These are phyloP conservation scores for Eueremaeus valkanovi DNA, from an alignment of 2,888 invertebrate species.

Conservation along the genomic window DNA sequence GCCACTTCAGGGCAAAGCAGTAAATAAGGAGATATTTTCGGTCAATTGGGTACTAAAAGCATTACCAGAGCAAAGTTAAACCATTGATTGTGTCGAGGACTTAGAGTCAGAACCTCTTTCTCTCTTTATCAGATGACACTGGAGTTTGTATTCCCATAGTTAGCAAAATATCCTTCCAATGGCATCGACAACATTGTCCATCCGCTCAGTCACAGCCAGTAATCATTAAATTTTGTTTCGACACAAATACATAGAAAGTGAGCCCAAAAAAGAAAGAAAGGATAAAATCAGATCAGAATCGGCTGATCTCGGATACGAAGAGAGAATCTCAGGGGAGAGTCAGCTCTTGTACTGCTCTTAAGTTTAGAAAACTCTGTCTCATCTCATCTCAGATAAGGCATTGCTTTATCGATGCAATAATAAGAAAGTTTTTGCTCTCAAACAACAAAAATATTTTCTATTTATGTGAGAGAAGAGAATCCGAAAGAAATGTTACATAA, in stretches of 20 bases:
- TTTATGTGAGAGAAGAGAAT: neutral
- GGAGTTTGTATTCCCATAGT: neutral
- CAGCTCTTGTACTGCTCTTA: neutral
- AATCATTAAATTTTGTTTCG: neutral
- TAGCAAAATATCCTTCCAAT: neutral
- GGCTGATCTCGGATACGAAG: neutral
- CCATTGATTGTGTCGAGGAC: neutral
- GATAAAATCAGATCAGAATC: neutral
- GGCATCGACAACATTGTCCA: neutral
- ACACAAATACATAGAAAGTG: neutral
- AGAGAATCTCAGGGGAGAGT: neutral
- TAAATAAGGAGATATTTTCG: neutral
- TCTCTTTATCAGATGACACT: conserved; percentile 18
- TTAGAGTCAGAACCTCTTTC: neutral
- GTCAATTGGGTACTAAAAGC: conserved; percentile 28
- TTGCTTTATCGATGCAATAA: conserved; percentile 13
- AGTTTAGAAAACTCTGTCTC: neutral
- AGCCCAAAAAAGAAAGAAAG: neutral
- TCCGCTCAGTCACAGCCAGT: neutral
- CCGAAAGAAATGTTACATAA: neutral
- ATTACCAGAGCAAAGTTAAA: neutral
- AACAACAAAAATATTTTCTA: neutral
- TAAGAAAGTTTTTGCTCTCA: conserved; percentile 23
- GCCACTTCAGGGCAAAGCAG: conserved; percentile 9
- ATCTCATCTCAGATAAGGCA: neutral